Conservation (phyloP, 2,113 vertebrate genomes). For the Synodontis membranacea region DNA sequence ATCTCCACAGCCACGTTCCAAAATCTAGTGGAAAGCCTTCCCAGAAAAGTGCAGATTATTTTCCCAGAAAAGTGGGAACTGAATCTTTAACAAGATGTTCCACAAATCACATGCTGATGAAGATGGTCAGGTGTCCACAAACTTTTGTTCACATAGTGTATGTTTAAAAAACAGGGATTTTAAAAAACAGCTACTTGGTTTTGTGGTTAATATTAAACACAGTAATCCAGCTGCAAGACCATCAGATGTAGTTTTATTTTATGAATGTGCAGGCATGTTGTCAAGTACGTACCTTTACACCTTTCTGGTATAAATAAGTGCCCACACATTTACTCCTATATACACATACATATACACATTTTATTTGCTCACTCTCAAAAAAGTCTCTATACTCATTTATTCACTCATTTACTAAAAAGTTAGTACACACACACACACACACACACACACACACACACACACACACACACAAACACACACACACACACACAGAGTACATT, state of each 20-base stretch:
- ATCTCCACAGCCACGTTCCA: too few relatives aligned
- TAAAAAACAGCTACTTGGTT: background rate
- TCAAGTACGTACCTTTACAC: constrained; percentile 3
- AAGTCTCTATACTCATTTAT: background rate
- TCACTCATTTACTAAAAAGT: background rate
- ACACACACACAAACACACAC: constrained; percentile 22
- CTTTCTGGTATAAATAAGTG: background rate
- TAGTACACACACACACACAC: constrained; percentile 18
- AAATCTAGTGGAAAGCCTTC: too few relatives aligned
- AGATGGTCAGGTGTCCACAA: too few relatives aligned
- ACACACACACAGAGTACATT: constrained; percentile 1
- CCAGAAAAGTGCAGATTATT: too few relatives aligned
- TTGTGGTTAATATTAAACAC: background rate
- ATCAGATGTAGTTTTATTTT: background rate
- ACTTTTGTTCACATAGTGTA: too few relatives aligned
- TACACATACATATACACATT: background rate
- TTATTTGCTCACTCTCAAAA: constrained; percentile 1
- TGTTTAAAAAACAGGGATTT: too few relatives aligned
- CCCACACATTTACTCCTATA: background rate
- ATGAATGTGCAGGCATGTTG: background rate
- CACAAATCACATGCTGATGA: too few relatives aligned
- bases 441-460: constrained; percentile 23
- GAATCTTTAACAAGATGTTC: too few relatives aligned
- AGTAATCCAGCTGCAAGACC: background rate
- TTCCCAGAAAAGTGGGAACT: too few relatives aligned